Evolutionary conservation across 2,888 invertebrate species (phyloP), one percentile per base, ranked within the genome.

Genomic region (Lordiphosa andalusiaca): DNA sequence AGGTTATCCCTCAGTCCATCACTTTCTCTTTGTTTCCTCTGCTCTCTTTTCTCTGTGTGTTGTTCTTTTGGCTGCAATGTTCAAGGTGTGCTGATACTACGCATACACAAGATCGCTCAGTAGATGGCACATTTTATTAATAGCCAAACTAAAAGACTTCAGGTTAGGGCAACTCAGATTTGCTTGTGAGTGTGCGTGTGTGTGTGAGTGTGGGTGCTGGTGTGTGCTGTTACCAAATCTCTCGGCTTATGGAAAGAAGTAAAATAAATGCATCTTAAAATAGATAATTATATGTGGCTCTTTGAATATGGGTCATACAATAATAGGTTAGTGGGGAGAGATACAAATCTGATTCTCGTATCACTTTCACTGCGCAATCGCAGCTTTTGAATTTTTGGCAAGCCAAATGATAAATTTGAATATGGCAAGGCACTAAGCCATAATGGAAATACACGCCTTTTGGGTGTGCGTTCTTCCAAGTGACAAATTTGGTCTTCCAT

Each of bases 161-260:
- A 64, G 70, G 68, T 68, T 77, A 71, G 78, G 68, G 61, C 77
- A 70, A 73, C 68, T 60, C 39, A 58, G 64, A 70, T 55, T 68
- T 61, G 67, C 56, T 65, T 67, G 70, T 44, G 60, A 58, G 58
- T 62, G 54, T 33, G 55, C 55, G 47, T 53, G 53, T 61, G 51
- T 46, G 40, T 54, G 53, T 50, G 30, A 48, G 52, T 33, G 39
- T 23, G 64, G 38, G 40, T 49, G 48, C 39, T 41, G 37, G 40
- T 25, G 44, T 40, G 44, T 47, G 44, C 23, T 56, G 38, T 53
- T 37, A 46, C 54, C 59, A 48, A 44, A 35, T 50, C 54, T 56
- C 13, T 53, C 41, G 60, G 65, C 62, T 73, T 73, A 73, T 71
- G 66, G 69, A 60, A 71, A 71, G 73, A 62, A 30, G 10, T 10